Conservation (phyloP, 2,888 invertebrate genomes). For the Acrocyrtus sp. region DNA sequence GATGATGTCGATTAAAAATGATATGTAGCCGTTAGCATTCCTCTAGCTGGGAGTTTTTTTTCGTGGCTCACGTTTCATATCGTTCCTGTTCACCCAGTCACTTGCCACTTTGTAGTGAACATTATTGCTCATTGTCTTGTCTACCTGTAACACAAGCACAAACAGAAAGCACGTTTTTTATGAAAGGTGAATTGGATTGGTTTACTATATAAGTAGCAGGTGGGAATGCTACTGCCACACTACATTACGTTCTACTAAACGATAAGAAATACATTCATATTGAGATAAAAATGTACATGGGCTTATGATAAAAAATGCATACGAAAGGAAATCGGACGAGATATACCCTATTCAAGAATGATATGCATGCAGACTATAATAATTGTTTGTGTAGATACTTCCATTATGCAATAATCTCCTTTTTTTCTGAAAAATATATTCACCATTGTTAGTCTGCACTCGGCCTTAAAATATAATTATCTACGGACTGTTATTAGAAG, state of each 20-base stretch:
- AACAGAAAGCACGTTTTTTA: neutral
- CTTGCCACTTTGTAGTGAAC: neutral
- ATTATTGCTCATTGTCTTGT: neutral
- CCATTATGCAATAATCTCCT: neutral
- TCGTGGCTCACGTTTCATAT: neutral
- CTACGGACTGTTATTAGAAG: slow-evolving; percentile 3
- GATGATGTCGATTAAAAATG: neutral
- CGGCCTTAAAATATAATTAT: slow-evolving; percentile 39
- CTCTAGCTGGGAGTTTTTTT: neutral
- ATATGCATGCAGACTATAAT: neutral
- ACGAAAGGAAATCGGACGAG: neutral
- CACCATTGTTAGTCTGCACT: slow-evolving; percentile 5
- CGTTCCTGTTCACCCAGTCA: neutral
- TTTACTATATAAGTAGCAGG: too few relatives aligned
- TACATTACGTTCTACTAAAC: neutral
- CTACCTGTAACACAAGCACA: neutral
- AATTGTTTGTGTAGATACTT: neutral
- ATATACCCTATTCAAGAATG: neutral
- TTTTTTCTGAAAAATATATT: neutral
- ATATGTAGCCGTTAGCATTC: neutral
- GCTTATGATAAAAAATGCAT: slow-evolving; percentile 9
- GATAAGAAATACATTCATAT: neutral
- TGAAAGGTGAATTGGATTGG: neutral
- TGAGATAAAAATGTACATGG: neutral
- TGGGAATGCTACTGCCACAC: neutral